Conservation (phyloP, 2,113 vertebrate species). For the Hassar affinis region DNA sequence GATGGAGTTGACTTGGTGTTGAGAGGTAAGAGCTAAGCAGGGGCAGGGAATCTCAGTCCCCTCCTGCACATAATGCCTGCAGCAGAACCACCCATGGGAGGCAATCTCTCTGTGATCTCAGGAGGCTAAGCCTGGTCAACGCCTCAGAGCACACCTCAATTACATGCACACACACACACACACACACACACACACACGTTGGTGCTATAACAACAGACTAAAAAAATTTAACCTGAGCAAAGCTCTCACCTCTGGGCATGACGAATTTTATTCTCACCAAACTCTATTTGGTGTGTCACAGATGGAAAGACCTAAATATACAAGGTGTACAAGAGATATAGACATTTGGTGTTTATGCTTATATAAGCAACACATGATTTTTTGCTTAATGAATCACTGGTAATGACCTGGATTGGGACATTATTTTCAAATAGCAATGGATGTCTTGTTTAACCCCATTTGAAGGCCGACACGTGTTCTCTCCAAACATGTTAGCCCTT, state of each 20-base stretch:
- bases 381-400: background rate
- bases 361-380: background rate
- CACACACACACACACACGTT: constrained; percentile 37
- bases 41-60: constrained; percentile 32
- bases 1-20: background rate
- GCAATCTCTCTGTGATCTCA: constrained; percentile 65
- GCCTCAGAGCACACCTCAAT: constrained; percentile 49
- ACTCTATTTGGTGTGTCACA: background rate
- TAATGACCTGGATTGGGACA: background rate
- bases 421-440: constrained; percentile 14
- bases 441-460: background rate
- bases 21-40: constrained; percentile 1
- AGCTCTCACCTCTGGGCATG: constrained; percentile 32
- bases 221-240: constrained; percentile 17
- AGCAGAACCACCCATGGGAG: constrained; percentile 59
- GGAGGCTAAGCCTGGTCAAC: constrained; percentile 63
- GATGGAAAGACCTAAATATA: background rate
- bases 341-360: background rate
- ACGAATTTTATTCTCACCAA: constrained; percentile 20
- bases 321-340: background rate
- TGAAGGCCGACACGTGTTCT: background rate
- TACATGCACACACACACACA: constrained; percentile 23
- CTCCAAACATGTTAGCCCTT: background rate
- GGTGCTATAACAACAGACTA: constrained; percentile 31
- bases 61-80: constrained; percentile 51